Evolutionary conservation across 2,797 vertebrate species (phyloP).

Genomic region (Cyprinella venusta): DNA sequence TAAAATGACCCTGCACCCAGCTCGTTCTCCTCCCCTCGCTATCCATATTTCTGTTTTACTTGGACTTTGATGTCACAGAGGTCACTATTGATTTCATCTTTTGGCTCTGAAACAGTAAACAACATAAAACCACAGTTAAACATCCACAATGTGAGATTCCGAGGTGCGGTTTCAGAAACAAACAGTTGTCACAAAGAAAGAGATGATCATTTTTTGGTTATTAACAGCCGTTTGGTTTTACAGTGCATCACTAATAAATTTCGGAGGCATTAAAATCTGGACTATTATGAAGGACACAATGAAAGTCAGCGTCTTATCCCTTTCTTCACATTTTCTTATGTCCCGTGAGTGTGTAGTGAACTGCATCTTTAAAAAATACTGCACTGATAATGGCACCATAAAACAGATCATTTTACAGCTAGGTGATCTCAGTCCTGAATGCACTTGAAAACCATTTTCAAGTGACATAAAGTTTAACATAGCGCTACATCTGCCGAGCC

Average conservation of each 20-base stretch:
- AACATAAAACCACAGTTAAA: slow-evolving; percentile 51
- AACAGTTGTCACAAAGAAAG: neutral
- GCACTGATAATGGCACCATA: slow-evolving; percentile 81
- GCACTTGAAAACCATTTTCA: slow-evolving; percentile 95
- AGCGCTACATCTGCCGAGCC: slow-evolving; percentile 93
- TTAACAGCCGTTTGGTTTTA: slow-evolving; percentile 9
- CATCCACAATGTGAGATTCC: neutral
- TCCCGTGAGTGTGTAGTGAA: slow-evolving; percentile 70
- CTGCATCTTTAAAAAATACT: slow-evolving; percentile 81
- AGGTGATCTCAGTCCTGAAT: slow-evolving; percentile 89
- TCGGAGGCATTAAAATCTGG: slow-evolving; percentile 18
- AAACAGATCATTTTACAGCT: slow-evolving; percentile 96
- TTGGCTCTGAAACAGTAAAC: slow-evolving; percentile 47
- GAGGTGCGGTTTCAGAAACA: neutral
- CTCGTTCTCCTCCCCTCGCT: slow-evolving; percentile 8
- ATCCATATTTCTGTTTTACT: slow-evolving; percentile 34
- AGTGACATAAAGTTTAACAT: slow-evolving; percentile 99
- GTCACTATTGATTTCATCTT: slow-evolving; percentile 53
- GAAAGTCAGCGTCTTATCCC: slow-evolving; percentile 76
- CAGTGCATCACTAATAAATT: slow-evolving; percentile 8
- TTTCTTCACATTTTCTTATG: slow-evolving; percentile 77
- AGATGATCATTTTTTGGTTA: neutral
- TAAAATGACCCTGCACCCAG: slow-evolving; percentile 3
- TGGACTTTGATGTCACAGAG: slow-evolving; percentile 51
- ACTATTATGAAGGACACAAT: slow-evolving; percentile 72